These are phyloP conservation scores for Tenthredo mesomela DNA, from an alignment of 2,888 invertebrate genomes.

Conservation along the genomic window DNA sequence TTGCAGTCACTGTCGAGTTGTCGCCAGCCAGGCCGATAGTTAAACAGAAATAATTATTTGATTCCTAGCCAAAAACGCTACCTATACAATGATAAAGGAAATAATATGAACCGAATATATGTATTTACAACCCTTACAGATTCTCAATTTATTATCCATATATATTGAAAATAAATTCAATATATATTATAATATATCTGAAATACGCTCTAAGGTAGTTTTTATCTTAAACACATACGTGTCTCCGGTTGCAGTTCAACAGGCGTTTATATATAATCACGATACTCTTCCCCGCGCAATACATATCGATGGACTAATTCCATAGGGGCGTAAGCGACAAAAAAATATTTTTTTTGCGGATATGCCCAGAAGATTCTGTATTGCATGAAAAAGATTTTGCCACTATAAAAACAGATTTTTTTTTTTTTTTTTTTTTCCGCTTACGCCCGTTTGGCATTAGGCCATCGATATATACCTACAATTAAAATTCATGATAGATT, in stretches of 20 bases:
- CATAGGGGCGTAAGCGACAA: no score
- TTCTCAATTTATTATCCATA: neutral
- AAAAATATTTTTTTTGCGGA: no score
- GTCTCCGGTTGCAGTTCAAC: constrained; percentile 4
- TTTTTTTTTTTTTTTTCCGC: no score
- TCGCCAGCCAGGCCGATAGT: constrained; percentile 23
- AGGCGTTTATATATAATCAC: neutral
- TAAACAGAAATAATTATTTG: constrained; percentile 20
- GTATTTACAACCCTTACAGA: neutral
- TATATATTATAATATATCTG: no score
- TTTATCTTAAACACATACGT: neutral
- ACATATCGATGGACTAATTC: no score
- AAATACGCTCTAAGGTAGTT: neutral
- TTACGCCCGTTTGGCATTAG: no score
- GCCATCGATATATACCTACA: no score
- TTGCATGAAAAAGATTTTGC: no score
- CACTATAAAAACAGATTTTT: no score
- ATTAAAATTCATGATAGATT: neutral
- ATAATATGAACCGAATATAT: neutral
- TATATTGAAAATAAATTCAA: neutral
- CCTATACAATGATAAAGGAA: neutral
- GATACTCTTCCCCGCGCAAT: no score
- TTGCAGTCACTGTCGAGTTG: neutral
- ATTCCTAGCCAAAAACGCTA: neutral
- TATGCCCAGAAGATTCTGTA: no score